These are phyloP conservation scores for Baccha elongata DNA, from an alignment of 2,888 invertebrate genomes.

Conservation along the genomic window DNA sequence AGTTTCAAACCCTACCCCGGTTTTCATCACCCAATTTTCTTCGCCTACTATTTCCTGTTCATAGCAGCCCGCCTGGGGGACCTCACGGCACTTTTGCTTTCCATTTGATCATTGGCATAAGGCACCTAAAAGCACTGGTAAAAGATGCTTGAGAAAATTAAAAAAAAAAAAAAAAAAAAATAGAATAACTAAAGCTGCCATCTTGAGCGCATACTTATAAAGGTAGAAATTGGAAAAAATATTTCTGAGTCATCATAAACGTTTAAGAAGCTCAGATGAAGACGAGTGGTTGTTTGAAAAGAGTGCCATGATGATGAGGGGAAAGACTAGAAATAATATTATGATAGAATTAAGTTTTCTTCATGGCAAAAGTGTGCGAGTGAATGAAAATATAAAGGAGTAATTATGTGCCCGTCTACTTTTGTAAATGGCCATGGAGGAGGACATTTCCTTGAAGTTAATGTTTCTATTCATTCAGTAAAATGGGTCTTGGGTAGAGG, in stretches of 20 bases:
- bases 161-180: slow-evolving; percentile 38
- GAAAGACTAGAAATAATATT: slow-evolving; percentile 41
- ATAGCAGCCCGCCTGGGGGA: slow-evolving; percentile 5
- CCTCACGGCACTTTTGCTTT: slow-evolving; percentile 48
- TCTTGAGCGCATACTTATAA: slow-evolving; percentile 31
- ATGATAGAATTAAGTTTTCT: slow-evolving; percentile 68
- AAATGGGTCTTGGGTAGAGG: background rate
- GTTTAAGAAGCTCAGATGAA: slow-evolving; percentile 39
- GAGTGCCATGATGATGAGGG: background rate
- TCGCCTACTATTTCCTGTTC: slow-evolving; percentile 21
- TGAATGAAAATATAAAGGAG: slow-evolving; percentile 65
- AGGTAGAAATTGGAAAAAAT: slow-evolving; percentile 66
- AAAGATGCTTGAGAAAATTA: slow-evolving; percentile 54
- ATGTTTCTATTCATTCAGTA: slow-evolving; percentile 52
- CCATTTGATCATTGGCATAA: slow-evolving; percentile 62
- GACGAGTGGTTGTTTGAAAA: background rate
- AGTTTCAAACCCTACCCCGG: slow-evolving; percentile 38
- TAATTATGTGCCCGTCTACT: slow-evolving; percentile 60
- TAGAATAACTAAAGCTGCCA: slow-evolving; percentile 26
- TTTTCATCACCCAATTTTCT: slow-evolving; percentile 61
- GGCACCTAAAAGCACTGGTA: slow-evolving; percentile 7
- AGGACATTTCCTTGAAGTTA: slow-evolving; percentile 51
- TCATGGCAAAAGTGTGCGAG: slow-evolving; percentile 52
- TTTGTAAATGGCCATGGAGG: slow-evolving; percentile 15
- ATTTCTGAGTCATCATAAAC: slow-evolving; percentile 56